A percentile compares a stretch with the other conserved stretches of the same genome.
phyloP scores from a whole-genome alignment of 1,140 invertebrate species.

The Drosophila arawakana region DNA sequence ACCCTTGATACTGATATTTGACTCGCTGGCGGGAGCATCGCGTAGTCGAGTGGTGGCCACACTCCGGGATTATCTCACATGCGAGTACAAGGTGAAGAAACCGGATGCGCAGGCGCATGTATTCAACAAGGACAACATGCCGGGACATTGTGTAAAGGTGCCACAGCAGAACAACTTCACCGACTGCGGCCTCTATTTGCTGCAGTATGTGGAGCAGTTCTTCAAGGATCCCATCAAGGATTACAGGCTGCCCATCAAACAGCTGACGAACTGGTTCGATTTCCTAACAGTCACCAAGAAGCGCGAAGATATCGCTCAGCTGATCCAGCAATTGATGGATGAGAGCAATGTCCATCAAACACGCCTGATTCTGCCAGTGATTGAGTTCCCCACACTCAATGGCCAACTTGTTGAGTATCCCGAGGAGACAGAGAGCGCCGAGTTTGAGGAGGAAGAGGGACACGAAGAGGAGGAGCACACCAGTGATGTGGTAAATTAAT shows the following conservation, averaged over 20 bases:
- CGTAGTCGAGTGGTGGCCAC: slow-evolving; percentile 93
- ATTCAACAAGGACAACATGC: slow-evolving; percentile 92
- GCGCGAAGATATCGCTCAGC: slow-evolving; percentile 91
- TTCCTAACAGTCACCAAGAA: slow-evolving; percentile 91
- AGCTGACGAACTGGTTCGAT: slow-evolving; percentile 91
- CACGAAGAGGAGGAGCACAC: slow-evolving; percentile 66
- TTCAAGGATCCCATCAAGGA: slow-evolving; percentile 92
- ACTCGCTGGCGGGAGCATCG: slow-evolving; percentile 93
- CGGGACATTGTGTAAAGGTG: slow-evolving; percentile 93
- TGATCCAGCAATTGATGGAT: slow-evolving; percentile 90
- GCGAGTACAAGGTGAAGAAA: slow-evolving; percentile 94
- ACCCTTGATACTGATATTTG: slow-evolving; percentile 97
- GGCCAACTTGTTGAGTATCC: slow-evolving; percentile 85
- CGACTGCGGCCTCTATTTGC: slow-evolving; percentile 97
- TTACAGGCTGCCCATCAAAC: slow-evolving; percentile 90
- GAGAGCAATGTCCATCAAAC: slow-evolving; percentile 86
- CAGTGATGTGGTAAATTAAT: slow-evolving; percentile 57
- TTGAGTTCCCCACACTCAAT: slow-evolving; percentile 88
- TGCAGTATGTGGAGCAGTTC: slow-evolving; percentile 98
- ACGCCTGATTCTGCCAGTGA: slow-evolving; percentile 87
- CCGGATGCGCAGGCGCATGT: slow-evolving; percentile 82
- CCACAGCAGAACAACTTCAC: slow-evolving; percentile 98
- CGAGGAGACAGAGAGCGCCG: slow-evolving; percentile 74
- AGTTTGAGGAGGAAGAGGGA: slow-evolving; percentile 83
- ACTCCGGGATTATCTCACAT: slow-evolving; percentile 94